Conservation (phyloP, 2,888 invertebrate genomes). For the Spodoptera picta region DNA sequence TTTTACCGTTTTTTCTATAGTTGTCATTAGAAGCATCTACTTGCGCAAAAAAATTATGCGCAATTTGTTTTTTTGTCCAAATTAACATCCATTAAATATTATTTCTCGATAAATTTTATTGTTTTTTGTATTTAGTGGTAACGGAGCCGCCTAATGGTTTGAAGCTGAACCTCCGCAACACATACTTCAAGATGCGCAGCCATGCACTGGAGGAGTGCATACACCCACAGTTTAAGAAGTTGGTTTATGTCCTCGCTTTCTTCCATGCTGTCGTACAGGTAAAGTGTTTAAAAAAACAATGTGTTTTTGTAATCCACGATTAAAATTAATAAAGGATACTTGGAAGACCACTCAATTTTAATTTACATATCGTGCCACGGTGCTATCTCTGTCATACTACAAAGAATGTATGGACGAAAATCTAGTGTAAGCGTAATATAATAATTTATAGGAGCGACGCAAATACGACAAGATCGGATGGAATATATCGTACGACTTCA, state of each 20-base stretch:
- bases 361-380: too few relatives aligned
- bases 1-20: too few relatives aligned
- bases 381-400: too few relatives aligned
- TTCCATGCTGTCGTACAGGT: slow-evolving; percentile 97
- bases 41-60: background rate
- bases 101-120: background rate
- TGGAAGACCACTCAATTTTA: too few relatives aligned
- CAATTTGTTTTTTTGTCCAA: background rate
- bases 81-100: background rate
- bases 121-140: slow-evolving; percentile 90
- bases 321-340: too few relatives aligned
- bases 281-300: background rate
- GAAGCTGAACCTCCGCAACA: slow-evolving; percentile 95
- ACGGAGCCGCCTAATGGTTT: slow-evolving; percentile 97
- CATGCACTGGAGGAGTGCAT: slow-evolving; percentile 92
- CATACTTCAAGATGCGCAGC: slow-evolving; percentile 95
- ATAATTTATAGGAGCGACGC: slow-evolving; percentile 91
- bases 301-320: too few relatives aligned
- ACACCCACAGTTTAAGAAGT: slow-evolving; percentile 93
- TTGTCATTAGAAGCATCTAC: too few relatives aligned
- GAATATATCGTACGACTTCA: slow-evolving; percentile 98
- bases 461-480: slow-evolving; percentile 98
- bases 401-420: background rate
- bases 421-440: too few relatives aligned
- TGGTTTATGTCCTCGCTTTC: slow-evolving; percentile 96